Evolutionary conservation across 1,140 invertebrate genomes (phyloP), one percentile per base, ranked within the genome.

Genomic region (Drosophila insularis): DNA sequence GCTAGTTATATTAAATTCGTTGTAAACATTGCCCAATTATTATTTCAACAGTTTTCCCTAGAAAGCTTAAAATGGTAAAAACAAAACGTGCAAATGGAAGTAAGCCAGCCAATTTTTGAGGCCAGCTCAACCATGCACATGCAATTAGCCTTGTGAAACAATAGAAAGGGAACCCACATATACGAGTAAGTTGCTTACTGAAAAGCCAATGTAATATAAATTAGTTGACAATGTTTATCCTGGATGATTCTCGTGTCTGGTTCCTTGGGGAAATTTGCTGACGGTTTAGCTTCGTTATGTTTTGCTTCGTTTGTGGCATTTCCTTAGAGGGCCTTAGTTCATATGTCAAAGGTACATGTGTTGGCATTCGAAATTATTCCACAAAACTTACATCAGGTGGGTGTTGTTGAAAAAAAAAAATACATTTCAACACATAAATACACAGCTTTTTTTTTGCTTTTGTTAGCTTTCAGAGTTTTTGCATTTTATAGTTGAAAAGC

Each of bases 161-260:
- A 58, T 63, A 54, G 37, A 2, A n/a, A 2, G 13, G 50, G 35
- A 27, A 11, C 35, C 11, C 35, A 23, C 71, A 65, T 13, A 55
- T 74, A 11, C 27, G 27, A 27, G 27, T 27, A 5, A 11, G 35
- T 46, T 58, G 14, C 14, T 35, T 19, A 35, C 43, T 66, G 19
- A 53, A 59, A 50, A 43, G 78, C 62, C 71, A 76, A 76, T 87
- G 71, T 74, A 68, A 79, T 79, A 75, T 76, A 81, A 71, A 87
- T 89, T 80, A 87, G 69, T 63, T 69, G 67, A 21, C 64, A 54
- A 63, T 40, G 53, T 32, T 40, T 14, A 27, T 50, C 43, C 43
- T 50, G 2, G 17, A 50, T 50, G 43, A 17, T 50, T 8, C 32
- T 32, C 8, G 13, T 32, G n/a, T 27, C 32, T 13, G 3, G 4